Base-by-base conservation (phyloP, 1,140 invertebrate genomes). In the Ceratina japonica region DNA sequence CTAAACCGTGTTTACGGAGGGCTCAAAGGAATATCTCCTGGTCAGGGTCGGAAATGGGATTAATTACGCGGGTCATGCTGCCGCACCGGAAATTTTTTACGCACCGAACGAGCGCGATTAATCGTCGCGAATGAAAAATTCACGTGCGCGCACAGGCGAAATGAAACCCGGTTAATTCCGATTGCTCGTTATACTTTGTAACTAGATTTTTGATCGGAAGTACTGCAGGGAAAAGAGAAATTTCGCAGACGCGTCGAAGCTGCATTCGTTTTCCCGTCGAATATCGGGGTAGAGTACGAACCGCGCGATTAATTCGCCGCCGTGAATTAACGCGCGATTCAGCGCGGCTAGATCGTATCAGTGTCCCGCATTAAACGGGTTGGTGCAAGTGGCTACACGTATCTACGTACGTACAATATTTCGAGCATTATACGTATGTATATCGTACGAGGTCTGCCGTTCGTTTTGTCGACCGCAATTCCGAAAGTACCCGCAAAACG, bases 41-140 rank as follows among this genome's bases (percentile, higher is more conserved):
- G 56, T 73, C 66, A 80, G 22, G 59, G 65, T 71, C 76, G 87
- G 86, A 88, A 86, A 80, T 86, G 78, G 80, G 69, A 85, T 82
- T 77, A 80, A 86, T 75, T 75, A 62, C 69, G 15, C 24, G 80
- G 83, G 80, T 87, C 86, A 75, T 64, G 82, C 44, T 73, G 61
- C 13, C 15, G 27, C 37, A 79, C 77, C 71, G 77, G 77, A 79
- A 74, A 79, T 61, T 65, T 74, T 74, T 64, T 52, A 51, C 62
- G 10, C 62, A 7, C 22, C 70, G 62, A 74, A 73, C 22, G 49
- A 74, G 52, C 37, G 18, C 22, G 37, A 37, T 27, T 31, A 56
- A 74, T 37, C 27, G 61, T 59, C 16, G 5, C 18, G 8, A 22
- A 64, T 58, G 54, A 63, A 63, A 61, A 31, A 2, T 37, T 3